Percentiles rank a stretch among this genome's conserved stretches.
Conservation (phyloP, 2,888 invertebrate genomes). For the Tolmerus cingulatus region DNA sequence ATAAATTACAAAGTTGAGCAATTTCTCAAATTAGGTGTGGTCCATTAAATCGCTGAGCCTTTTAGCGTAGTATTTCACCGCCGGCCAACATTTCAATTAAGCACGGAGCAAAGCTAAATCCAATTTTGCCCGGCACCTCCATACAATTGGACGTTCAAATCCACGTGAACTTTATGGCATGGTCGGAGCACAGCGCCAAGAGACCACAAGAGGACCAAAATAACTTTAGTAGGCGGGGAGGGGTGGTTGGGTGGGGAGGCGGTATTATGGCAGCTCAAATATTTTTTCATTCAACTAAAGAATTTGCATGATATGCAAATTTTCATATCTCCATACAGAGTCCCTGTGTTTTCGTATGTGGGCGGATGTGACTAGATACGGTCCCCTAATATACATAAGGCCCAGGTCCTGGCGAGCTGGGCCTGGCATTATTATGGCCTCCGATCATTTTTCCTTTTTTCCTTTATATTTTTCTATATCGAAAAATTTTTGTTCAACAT, state of each 20-base stretch:
- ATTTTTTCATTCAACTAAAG: slow-evolving; percentile 35
- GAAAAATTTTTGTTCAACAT: slow-evolving; percentile 18
- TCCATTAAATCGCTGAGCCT: neutral
- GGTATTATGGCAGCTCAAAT: slow-evolving; percentile 22
- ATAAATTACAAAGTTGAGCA: neutral
- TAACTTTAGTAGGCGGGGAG: neutral
- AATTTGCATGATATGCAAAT: slow-evolving; percentile 41
- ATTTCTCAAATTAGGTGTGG: neutral
- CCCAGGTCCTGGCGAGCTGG: neutral
- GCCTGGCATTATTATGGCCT: neutral
- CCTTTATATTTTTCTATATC: neutral
- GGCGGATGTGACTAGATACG: slow-evolving; percentile 13
- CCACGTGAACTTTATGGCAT: neutral
- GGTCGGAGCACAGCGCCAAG: neutral
- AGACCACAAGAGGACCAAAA: neutral
- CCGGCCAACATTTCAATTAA: neutral
- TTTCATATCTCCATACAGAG: slow-evolving; percentile 15
- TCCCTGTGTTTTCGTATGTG: slow-evolving; percentile 5
- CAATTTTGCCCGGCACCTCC: neutral
- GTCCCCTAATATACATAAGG: slow-evolving; percentile 4
- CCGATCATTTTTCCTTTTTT: neutral
- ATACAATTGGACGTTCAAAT: neutral
- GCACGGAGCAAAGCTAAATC: neutral
- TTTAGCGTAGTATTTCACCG: neutral
- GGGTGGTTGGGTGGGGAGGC: neutral